phyloP scores from a whole-genome alignment of 2,113 vertebrate genomes.

The Morphnarchus princeps region DNA sequence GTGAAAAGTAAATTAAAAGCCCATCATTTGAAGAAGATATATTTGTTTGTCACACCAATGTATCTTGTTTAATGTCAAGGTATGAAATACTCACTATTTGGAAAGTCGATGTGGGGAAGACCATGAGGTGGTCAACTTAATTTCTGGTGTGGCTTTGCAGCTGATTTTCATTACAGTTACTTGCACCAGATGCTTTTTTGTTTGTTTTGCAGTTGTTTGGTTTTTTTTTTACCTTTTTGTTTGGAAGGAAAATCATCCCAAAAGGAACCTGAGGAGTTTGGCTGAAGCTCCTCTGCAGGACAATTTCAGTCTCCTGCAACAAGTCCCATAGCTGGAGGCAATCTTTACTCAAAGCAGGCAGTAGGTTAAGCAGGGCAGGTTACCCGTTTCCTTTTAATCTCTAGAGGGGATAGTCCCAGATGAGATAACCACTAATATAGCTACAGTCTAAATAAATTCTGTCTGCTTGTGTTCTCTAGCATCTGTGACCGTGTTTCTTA shows the following conservation, averaged over 20 bases:
- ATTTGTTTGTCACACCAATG: neutral
- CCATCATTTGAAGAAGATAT: neutral
- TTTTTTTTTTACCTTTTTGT: neutral
- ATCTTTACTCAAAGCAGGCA: neutral
- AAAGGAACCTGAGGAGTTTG: neutral
- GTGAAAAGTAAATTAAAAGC: neutral
- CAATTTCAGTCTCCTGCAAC: neutral
- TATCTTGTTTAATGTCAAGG: neutral
- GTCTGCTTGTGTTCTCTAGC: neutral
- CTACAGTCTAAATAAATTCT: neutral
- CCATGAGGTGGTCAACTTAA: neutral
- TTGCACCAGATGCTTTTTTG: neutral
- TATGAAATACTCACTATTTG: neutral
- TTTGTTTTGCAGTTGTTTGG: neutral
- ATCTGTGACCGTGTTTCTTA: neutral
- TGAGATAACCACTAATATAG: neutral
- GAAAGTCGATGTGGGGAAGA: neutral
- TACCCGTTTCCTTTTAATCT: neutral
- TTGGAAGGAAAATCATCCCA: neutral
- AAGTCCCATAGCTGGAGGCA: neutral
- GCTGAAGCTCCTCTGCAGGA: neutral
- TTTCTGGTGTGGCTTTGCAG: neutral
- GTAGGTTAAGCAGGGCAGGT: neutral
- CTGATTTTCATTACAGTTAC: neutral
- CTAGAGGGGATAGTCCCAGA: neutral